A percentile compares a stretch with the other conserved stretches of the same genome.
Conservation (phyloP, 2,888 invertebrate species). For the Notodonta dromedarius region DNA sequence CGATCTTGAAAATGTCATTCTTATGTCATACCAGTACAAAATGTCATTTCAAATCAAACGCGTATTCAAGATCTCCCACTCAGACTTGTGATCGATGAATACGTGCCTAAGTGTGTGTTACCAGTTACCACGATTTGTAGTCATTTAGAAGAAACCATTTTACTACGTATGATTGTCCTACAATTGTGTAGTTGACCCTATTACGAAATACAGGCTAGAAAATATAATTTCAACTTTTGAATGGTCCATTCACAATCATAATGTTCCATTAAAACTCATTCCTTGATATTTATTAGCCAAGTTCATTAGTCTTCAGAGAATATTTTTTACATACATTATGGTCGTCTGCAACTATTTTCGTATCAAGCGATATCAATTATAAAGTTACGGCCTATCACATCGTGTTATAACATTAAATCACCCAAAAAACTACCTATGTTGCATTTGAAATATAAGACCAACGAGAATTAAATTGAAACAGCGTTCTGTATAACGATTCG, state of each 20-base stretch:
- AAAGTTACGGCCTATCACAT: conserved; percentile 12
- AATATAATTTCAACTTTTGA: neutral
- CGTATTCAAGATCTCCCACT: no score
- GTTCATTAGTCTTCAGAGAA: neutral
- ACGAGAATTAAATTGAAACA: conserved; percentile 11
- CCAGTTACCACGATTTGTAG: no score
- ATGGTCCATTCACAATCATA: neutral
- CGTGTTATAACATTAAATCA: conserved; percentile 20
- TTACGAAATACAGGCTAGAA: neutral
- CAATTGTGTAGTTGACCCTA: no score
- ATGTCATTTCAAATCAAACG: no score
- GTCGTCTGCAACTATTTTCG: conserved; percentile 11
- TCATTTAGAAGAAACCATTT: no score
- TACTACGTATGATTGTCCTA: no score
- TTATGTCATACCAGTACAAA: no score
- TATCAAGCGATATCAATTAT: conserved; percentile 16
- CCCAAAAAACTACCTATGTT: neutral
- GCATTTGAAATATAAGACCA: neutral
- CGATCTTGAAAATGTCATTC: no score
- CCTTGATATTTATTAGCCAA: neutral
- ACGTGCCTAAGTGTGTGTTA: no score
- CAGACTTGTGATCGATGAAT: no score
- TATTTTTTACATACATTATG: neutral
- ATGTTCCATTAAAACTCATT: neutral
- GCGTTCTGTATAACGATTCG: neutral